Conservation (phyloP, 1,140 invertebrate genomes). For the Onthophagus taurus region DNA sequence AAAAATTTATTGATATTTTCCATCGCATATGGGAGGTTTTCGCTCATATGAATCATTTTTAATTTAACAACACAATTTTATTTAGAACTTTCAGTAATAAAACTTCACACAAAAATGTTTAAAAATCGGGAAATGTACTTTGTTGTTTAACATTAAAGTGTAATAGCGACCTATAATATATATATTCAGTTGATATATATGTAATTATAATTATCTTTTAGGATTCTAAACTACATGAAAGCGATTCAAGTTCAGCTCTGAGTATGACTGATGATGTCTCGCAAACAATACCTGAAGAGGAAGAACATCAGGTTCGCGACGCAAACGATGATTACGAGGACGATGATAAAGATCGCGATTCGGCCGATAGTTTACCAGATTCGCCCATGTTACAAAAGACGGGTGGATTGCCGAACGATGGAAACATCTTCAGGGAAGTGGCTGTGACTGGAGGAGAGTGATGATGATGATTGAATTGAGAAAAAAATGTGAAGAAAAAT, state of each 20-base stretch:
- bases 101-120: too few species aligned
- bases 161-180: too few species aligned
- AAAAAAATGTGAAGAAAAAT: too few species aligned
- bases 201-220: neutral
- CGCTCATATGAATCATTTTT: too few species aligned
- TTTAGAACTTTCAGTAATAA: too few species aligned
- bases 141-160: too few species aligned
- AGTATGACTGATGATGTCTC: slow-evolving; percentile 25
- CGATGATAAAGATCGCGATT: slow-evolving; percentile 12
- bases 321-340: slow-evolving; percentile 13
- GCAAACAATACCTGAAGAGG: slow-evolving; percentile 32
- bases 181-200: neutral
- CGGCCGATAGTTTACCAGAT: slow-evolving; percentile 23
- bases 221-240: slow-evolving; percentile 8
- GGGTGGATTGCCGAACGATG: slow-evolving; percentile 23
- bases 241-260: slow-evolving; percentile 8
- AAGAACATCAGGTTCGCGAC: slow-evolving; percentile 25
- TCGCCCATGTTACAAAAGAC: slow-evolving; percentile 25
- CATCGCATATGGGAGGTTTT: too few species aligned
- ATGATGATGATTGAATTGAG: too few species aligned
- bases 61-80: too few species aligned
- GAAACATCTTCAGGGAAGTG: slow-evolving; percentile 30
- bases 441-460: slow-evolving; percentile 29
- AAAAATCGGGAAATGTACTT: too few species aligned
- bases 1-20: too few species aligned